Conservation (phyloP, 2,113 vertebrate species). For the Pseudolaguvia tuberculata region DNA sequence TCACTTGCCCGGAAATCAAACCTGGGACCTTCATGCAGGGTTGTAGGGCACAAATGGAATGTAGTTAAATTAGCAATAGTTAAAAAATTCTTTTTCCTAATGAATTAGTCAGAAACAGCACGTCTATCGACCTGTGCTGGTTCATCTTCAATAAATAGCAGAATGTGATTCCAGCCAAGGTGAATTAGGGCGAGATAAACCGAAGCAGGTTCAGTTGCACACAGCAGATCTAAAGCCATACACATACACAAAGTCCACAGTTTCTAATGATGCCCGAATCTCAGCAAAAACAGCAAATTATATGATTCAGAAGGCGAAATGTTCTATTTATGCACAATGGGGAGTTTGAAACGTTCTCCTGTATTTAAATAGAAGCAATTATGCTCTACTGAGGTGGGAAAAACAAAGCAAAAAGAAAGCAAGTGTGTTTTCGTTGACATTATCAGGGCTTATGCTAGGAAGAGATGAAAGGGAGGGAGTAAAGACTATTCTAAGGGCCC, state of each 20-base stretch:
- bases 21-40: no score
- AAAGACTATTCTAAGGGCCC: no score
- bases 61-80: constrained; percentile 8
- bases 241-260: background rate
- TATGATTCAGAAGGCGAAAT: background rate
- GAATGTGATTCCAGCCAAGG: constrained; percentile 1
- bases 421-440: constrained; percentile 6
- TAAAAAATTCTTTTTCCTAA: background rate
- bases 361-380: constrained; percentile 31
- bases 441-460: background rate
- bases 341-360: constrained; percentile 12
- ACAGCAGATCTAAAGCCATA: background rate
- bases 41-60: background rate
- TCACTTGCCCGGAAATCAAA: no score
- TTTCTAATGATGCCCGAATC: constrained; percentile 1
- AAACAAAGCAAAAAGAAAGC: constrained; percentile 18
- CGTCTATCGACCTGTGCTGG: background rate
- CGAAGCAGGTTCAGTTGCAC: background rate
- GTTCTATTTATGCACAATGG: constrained; percentile 16
- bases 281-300: constrained; percentile 11
- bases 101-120: constrained; percentile 26
- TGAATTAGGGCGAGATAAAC: constrained; percentile 12
- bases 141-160: constrained; percentile 19
- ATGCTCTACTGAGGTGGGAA: constrained; percentile 24
- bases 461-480: no score